Base-by-base conservation (phyloP, 2,888 invertebrate species). In the Spisula subtruncata region DNA sequence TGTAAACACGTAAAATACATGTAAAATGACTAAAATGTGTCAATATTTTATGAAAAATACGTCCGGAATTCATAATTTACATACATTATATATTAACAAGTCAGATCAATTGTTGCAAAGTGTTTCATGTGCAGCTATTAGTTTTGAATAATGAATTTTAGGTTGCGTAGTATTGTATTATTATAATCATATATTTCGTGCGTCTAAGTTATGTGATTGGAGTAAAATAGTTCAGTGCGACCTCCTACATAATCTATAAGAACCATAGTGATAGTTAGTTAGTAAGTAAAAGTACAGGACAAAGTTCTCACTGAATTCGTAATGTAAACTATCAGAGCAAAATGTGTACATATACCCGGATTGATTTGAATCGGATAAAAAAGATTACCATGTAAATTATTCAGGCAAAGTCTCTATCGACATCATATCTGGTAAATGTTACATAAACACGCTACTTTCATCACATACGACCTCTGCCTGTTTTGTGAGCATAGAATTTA, bases 401-500 rank as follows among this genome's bases (percentile, higher is more conserved):
- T 75, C 75, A 75, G 25, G 75, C 35, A 32, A n/a, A 29, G 35
- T 75, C 75, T 35, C 32, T 75, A 10, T 32, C 29, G 35, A 75
- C 29, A 75, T 18, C 75, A 75, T 35, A 32, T 32, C 32, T 35
- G 75, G 2, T 35, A 75, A 75, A 75, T 75, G 75, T 75, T 75
- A 35, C 29, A 75, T 18, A 75, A 75, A 75, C 75, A 75, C 75
- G 75, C 32, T 35, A 75, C 18, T 6, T 32, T 51, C 25, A 35
- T 90, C 85, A 92, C 88, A 88, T 92, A 51, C 89, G 82, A n/a
- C 95, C 95, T 91, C 95, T 90, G 83, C 90, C 97, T 66, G 95
- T 96, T 93, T 96, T 95, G 92, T 96, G 96, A 84, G 96, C 95
- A 93, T 96, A 96, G 90, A 96, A 96, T 90, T 96, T 96, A 93